A percentile compares a stretch with the other conserved stretches of the same genome.
Evolutionary conservation across 2,113 vertebrate species (phyloP).

Genomic region (Arenaria interpres): DNA sequence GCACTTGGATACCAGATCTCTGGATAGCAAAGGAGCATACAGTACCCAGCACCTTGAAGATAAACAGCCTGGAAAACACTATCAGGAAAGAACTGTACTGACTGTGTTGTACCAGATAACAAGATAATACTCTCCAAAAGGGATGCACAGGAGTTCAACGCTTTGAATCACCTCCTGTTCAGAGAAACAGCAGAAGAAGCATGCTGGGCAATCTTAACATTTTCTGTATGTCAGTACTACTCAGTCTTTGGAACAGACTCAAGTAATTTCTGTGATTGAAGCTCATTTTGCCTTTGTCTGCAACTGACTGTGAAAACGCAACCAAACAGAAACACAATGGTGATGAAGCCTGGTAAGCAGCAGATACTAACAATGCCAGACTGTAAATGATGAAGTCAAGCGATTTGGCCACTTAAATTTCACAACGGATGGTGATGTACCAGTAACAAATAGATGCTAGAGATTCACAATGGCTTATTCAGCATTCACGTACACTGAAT

Average conservation of each 20-base stretch:
- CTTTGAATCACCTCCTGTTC: neutral
- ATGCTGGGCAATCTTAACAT: slow-evolving; percentile 1
- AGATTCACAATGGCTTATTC: slow-evolving; percentile 70
- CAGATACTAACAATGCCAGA: slow-evolving; percentile 63
- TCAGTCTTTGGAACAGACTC: neutral
- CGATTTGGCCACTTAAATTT: slow-evolving; percentile 45
- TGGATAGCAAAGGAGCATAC: slow-evolving; percentile 75
- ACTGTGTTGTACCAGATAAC: neutral
- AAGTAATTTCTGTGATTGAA: slow-evolving; percentile 28
- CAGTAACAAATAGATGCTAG: slow-evolving; percentile 32
- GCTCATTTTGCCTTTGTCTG: slow-evolving; percentile 50
- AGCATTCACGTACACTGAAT: slow-evolving; percentile 67
- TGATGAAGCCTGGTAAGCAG: slow-evolving; percentile 71
- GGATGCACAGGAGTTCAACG: slow-evolving; percentile 48
- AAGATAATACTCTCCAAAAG: slow-evolving; percentile 57
- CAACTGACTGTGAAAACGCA: slow-evolving; percentile 40
- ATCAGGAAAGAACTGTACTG: slow-evolving; percentile 46
- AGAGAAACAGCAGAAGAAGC: slow-evolving; percentile 58
- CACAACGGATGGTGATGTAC: slow-evolving; percentile 66
- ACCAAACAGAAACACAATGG: slow-evolving; percentile 69
- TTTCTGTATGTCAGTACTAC: neutral
- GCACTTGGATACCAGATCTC: slow-evolving; percentile 68
- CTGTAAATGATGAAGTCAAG: slow-evolving; percentile 69
- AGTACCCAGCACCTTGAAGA: slow-evolving; percentile 52
- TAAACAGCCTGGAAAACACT: slow-evolving; percentile 13